phyloP scores from a whole-genome alignment of 1,140 invertebrate species.

The Lepidotrigona ventralis region DNA sequence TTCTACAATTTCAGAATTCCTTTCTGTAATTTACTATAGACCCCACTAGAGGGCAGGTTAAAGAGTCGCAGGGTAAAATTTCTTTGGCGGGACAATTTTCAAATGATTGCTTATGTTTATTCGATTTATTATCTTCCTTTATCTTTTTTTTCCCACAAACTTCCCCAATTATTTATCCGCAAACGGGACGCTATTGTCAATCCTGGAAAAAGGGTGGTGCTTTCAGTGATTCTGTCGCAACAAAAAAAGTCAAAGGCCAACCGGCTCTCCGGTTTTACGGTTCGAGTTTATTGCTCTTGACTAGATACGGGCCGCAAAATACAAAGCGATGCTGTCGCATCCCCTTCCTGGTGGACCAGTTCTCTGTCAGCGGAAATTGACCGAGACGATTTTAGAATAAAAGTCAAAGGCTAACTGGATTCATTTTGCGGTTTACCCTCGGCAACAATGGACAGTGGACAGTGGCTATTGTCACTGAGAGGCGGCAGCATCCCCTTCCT shows the following conservation, averaged over 20 bases:
- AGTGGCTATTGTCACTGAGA: slow-evolving; percentile 68
- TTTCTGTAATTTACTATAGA: not conserved
- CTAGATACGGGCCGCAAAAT: slow-evolving; percentile 19
- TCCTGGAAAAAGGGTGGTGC: not conserved
- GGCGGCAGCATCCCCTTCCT: slow-evolving; percentile 65
- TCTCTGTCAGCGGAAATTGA: slow-evolving; percentile 46
- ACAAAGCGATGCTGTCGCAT: slow-evolving; percentile 57
- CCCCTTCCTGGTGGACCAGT: slow-evolving; percentile 61
- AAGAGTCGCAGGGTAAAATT: not conserved
- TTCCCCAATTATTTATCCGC: not conserved
- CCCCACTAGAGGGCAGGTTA: not conserved
- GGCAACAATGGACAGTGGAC: slow-evolving; percentile 69
- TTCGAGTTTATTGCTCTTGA: slow-evolving; percentile 49
- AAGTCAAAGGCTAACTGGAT: slow-evolving; percentile 74
- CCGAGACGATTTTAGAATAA: slow-evolving; percentile 49
- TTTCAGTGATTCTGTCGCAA: not conserved
- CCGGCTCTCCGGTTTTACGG: slow-evolving; percentile 45
- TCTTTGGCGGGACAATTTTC: not conserved
- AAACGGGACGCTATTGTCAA: slow-evolving; percentile 11
- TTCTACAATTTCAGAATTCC: too few species aligned
- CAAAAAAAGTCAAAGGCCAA: slow-evolving; percentile 57
- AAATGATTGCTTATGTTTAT: not conserved
- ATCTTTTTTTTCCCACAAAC: not conserved
- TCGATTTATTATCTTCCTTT: not conserved
- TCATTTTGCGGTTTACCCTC: slow-evolving; percentile 72